A percentile compares a stretch with the other conserved stretches of the same genome.
Conservation (phyloP, 2,888 invertebrate species). For the Hipparchia semele region DNA sequence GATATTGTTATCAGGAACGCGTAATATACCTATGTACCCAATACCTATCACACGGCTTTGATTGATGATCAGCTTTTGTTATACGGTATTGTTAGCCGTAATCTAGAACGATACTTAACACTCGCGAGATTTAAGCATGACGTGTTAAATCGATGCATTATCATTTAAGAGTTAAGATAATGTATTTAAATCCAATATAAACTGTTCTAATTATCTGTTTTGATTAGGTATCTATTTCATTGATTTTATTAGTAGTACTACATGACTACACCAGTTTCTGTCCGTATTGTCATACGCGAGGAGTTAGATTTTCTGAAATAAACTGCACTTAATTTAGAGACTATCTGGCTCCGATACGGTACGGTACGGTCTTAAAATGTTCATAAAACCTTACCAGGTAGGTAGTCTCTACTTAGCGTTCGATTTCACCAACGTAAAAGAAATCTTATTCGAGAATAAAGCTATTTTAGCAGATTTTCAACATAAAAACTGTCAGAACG, state of each 20-base stretch:
- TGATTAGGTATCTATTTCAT: neutral
- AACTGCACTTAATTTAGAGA: no score
- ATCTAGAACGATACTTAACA: neutral
- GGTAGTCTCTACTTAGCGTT: no score
- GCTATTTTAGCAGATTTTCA: no score
- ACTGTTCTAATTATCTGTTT: neutral
- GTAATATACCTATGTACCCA: neutral
- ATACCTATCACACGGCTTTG: neutral
- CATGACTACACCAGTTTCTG: no score
- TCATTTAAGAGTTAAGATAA: neutral
- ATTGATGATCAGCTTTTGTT: constrained; percentile 10
- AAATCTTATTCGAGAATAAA: no score
- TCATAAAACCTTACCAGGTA: no score
- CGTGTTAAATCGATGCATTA: neutral
- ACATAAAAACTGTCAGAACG: no score
- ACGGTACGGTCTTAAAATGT: no score
- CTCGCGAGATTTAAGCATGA: neutral
- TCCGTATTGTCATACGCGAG: neutral
- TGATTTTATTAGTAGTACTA: neutral
- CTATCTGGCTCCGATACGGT: no score
- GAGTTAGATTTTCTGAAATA: neutral
- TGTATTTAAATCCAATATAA: neutral
- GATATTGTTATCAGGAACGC: neutral
- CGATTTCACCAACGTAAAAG: no score
- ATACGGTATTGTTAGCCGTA: neutral